Evolutionary conservation across 2,888 invertebrate species (phyloP).

Genomic region (Sesamia inferens): DNA sequence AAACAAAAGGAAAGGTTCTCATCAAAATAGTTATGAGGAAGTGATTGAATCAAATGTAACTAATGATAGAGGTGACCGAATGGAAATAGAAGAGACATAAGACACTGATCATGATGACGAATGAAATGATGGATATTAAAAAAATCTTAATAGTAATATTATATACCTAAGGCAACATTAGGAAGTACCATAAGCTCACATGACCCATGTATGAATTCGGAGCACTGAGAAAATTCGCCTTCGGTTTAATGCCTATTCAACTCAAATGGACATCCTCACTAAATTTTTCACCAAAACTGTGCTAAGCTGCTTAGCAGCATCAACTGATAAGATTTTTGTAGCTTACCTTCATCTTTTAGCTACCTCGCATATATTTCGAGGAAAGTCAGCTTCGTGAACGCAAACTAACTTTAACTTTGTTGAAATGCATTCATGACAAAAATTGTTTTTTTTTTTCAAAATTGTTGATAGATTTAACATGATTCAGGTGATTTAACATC

Average conservation of each 20-base stretch:
- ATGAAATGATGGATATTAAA: not conserved
- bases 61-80: not conserved
- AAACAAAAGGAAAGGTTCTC: conserved; percentile 27
- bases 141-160: too few species aligned
- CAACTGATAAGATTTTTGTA: not conserved
- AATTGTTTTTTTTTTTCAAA: too few species aligned
- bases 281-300: not conserved
- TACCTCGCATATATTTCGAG: not conserved
- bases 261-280: not conserved
- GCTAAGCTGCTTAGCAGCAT: not conserved
- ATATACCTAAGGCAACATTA: too few species aligned
- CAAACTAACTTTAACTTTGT: not conserved
- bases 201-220: not conserved
- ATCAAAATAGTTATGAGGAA: not conserved
- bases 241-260: not conserved
- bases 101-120: not conserved
- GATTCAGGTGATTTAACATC: not conserved
- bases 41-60: not conserved
- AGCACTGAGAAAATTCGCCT: not conserved
- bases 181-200: not conserved
- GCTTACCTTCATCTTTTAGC: not conserved
- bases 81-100: not conserved
- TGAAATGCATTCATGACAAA: not conserved
- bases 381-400: not conserved
- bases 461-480: not conserved